Base-by-base conservation (phyloP, 1,140 invertebrate genomes). In the Lanistes nyassanus region DNA sequence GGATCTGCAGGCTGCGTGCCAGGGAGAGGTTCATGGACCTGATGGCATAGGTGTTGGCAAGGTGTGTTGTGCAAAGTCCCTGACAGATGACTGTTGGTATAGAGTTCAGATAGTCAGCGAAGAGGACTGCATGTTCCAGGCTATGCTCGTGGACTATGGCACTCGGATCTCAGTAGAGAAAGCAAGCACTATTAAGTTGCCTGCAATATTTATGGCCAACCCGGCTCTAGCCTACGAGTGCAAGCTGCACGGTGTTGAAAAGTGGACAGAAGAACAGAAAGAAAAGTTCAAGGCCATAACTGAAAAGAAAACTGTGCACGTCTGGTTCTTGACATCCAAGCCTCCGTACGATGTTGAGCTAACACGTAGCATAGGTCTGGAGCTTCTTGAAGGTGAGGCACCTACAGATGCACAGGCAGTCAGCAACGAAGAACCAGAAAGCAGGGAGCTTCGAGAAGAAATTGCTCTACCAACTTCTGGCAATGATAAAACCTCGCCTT, bases 21-120 rank as follows among this genome's bases (percentile, higher is more conserved):
- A 71, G 26, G n/a, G 73, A 36, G 16, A 65, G 11, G 5, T 77
- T 31, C 51, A 72, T 7, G 60, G 74, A 11, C 19, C 78, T 11
- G 55, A 64, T 9, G 26, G 29, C 3, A 56, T 79, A 56, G 62
- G 21, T 21, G 37, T 68, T 70, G 93, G 92, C 11, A 91, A 92
- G 1, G 81, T 93, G 0, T 96, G 94, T 81, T 90, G 93, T 56
- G 94, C 94, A 0, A 91, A 92, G 75, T 95, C 93, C 83, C 92
- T 92, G 0, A 92, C 93, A 7, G 94, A 96, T 84, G 92, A 93
- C 53, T 82, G 88, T 1, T 97, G 95, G 95, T 96, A 96, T 83
- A 90, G 95, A 76, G 94, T 94, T 0, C 91, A 92, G 79, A 93
- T 96, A 23, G 87, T 94, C 0, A 93, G 94, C 79, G 90, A 93